Conservation (phyloP, 2,113 vertebrate genomes). For the Lanius ludovicianus region DNA sequence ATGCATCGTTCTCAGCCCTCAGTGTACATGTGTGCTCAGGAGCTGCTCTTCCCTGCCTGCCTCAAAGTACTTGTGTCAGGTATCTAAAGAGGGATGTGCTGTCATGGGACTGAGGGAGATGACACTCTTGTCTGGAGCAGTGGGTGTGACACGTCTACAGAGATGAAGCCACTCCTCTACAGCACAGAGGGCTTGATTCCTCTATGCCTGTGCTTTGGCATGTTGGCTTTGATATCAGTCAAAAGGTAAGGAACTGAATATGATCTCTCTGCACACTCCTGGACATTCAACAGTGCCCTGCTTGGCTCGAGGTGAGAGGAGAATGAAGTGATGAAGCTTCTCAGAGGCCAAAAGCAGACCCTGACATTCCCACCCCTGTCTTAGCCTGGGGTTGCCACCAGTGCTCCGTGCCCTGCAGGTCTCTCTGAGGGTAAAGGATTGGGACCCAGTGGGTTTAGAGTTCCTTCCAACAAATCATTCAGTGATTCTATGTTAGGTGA, state of each 20-base stretch:
- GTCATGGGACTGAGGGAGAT: neutral
- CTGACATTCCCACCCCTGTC: neutral
- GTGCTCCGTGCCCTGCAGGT: neutral
- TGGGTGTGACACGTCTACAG: neutral
- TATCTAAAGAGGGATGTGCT: neutral
- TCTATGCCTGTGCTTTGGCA: neutral
- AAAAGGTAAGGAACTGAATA: neutral
- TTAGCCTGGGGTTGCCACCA: neutral
- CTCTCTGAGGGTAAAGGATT: neutral
- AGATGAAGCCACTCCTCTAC: neutral
- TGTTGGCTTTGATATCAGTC: neutral
- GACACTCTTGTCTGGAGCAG: neutral
- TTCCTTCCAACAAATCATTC: neutral
- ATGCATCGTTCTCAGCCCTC: neutral
- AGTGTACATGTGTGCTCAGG: neutral
- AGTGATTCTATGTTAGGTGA: neutral
- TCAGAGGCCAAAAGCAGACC: neutral
- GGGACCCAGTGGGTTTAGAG: neutral
- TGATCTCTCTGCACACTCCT: too few species aligned
- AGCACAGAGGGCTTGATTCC: neutral
- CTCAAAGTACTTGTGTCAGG: neutral
- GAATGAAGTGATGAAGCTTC: neutral
- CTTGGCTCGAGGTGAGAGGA: accelerated
- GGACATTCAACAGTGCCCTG: neutral
- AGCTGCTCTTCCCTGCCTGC: neutral